Conservation (phyloP, 2,888 invertebrate genomes). For the Aquatica leii region DNA sequence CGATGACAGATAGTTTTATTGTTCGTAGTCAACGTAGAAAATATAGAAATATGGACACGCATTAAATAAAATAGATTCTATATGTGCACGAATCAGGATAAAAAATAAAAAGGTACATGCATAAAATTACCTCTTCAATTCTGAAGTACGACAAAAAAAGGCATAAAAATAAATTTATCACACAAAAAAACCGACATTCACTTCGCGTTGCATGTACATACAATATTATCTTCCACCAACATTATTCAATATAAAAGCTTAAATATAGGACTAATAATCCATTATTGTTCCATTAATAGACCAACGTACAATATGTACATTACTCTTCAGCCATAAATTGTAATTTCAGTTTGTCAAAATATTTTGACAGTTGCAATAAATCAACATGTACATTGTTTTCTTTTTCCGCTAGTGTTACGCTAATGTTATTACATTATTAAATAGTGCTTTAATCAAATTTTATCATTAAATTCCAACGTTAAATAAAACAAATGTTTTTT, state of each 20-base stretch:
- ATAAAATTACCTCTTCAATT: too few relatives aligned
- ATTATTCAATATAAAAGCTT: conserved; percentile 11
- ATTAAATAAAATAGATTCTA: too few relatives aligned
- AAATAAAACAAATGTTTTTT: too few relatives aligned
- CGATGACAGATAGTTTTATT: conserved; percentile 39
- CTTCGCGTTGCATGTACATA: neutral
- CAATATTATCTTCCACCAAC: neutral
- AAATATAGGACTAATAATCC: conserved; percentile 8
- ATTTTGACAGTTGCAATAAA: conserved; percentile 5
- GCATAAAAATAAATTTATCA: too few relatives aligned
- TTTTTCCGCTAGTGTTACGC: neutral
- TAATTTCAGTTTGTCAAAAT: conserved; percentile 9
- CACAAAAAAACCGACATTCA: neutral
- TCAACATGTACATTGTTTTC: neutral
- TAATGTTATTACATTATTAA: too few relatives aligned
- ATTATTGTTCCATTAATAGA: conserved; percentile 11
- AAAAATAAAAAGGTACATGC: too few relatives aligned
- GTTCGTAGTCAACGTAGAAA: conserved; percentile 15
- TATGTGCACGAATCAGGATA: neutral
- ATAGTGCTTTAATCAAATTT: too few relatives aligned
- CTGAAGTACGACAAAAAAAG: too few relatives aligned
- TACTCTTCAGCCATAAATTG: conserved; percentile 8
- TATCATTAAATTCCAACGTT: too few relatives aligned
- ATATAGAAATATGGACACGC: conserved; percentile 12
- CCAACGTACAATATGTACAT: conserved; percentile 3